These are phyloP conservation scores for Polylopha cassiicola DNA, from an alignment of 2,888 invertebrate genomes.

Conservation along the genomic window DNA sequence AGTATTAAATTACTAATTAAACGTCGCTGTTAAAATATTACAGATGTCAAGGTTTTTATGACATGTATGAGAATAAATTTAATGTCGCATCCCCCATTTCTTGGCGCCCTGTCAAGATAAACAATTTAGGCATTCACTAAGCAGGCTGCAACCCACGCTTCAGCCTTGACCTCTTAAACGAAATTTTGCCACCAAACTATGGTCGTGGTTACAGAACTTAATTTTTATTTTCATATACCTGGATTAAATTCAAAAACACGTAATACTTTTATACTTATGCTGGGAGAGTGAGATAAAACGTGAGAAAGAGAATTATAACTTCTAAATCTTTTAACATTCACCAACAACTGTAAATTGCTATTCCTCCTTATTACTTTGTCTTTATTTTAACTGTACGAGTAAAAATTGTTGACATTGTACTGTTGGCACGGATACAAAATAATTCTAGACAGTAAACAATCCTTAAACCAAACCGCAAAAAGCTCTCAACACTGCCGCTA, in stretches of 20 bases:
- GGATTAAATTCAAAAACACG: no score
- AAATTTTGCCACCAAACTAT: no score
- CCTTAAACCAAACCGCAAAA: conserved; percentile 21
- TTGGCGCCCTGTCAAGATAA: conserved; percentile 60
- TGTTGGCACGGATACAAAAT: conserved; percentile 14
- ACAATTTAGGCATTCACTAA: conserved; percentile 29
- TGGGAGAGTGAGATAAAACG: no score
- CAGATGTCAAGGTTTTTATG: conserved; percentile 40
- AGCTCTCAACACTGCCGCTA: conserved; percentile 21
- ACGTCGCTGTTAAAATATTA: conserved; percentile 10
- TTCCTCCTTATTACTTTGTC: no score
- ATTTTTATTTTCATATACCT: no score
- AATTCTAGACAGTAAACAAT: conserved; percentile 11
- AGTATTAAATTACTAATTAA: conserved; percentile 26
- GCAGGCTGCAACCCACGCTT: conserved; percentile 12
- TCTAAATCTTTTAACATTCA: no score
- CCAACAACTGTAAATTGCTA: no score
- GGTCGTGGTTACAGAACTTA: no score
- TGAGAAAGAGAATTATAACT: no score
- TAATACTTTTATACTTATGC: no score
- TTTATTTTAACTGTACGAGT: no score
- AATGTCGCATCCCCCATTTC: conserved; percentile 16
- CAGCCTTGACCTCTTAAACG: conserved; percentile 4
- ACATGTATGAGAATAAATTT: conserved; percentile 20
- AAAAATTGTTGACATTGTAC: no score